phyloP scores from a whole-genome alignment of 2,113 vertebrate genomes.

The Sterna hirundo region DNA sequence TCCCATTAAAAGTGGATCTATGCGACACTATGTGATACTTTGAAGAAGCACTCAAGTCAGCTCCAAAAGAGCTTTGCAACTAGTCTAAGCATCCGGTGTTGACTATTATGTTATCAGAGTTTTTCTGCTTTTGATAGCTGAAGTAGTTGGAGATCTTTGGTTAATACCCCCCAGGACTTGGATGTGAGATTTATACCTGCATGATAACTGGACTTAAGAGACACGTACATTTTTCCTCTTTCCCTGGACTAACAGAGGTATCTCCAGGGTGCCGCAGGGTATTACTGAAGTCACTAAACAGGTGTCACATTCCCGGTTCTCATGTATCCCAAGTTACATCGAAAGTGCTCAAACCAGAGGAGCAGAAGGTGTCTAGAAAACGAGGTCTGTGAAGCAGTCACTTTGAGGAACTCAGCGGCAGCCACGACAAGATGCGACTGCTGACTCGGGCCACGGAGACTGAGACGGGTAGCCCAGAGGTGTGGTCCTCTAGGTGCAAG shows the following conservation, averaged over 20 bases:
- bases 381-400: neutral
- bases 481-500: rapidly evolving
- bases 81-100: neutral
- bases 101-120: neutral
- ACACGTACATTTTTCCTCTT: neutral
- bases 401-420: neutral
- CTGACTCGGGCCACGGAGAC: neutral
- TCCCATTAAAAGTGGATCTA: neutral
- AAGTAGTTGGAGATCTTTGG: neutral
- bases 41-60: neutral
- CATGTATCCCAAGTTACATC: rapidly evolving
- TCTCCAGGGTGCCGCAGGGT: neutral
- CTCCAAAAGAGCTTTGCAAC: neutral
- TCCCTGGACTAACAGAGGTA: neutral
- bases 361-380: neutral
- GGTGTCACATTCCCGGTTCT: neutral
- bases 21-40: neutral
- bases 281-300: neutral
- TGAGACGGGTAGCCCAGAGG: neutral
- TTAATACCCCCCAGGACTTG: neutral
- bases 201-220: neutral
- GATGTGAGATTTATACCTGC: neutral
- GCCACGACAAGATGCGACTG: neutral
- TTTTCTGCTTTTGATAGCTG: neutral
- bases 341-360: neutral